A percentile compares a stretch with the other conserved stretches of the same genome.
phyloP scores from a whole-genome alignment of 37 sponge, comb jelly and placozoan species.

The Spongia lamella region DNA sequence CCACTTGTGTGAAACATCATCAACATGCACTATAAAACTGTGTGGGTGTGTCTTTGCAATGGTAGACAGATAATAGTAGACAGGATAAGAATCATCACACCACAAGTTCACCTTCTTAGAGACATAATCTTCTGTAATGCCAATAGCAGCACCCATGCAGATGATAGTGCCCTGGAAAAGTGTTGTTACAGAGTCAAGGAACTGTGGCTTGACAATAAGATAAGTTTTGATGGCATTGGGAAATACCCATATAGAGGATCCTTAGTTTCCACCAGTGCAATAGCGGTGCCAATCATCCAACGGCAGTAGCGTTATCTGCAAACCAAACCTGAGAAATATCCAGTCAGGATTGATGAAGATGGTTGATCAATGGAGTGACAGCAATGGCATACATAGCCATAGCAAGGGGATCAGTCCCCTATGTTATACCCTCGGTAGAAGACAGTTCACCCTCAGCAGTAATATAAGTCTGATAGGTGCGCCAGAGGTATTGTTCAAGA shows the following conservation, averaged over 20 bases:
- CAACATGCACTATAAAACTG: too few species aligned
- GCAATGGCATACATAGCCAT: conserved; percentile 63
- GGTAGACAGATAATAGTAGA: too few species aligned
- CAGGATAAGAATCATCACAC: too few species aligned
- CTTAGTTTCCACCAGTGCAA: conserved; percentile 26
- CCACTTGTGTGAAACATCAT: too few species aligned
- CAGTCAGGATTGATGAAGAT: neutral
- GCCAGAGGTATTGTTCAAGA: too few species aligned
- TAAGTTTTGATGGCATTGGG: conserved; percentile 55
- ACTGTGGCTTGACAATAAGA: conserved; percentile 46
- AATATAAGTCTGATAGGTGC: too few species aligned
- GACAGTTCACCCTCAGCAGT: conserved; percentile 28
- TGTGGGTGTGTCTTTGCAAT: too few species aligned
- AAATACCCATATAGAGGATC: neutral
- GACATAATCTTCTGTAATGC: conserved; percentile 37
- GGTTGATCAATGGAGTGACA: conserved; percentile 26
- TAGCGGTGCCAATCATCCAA: conserved; percentile 14
- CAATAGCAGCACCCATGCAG: conserved; percentile 48
- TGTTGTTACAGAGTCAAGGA: conserved; percentile 13
- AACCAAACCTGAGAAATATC: conserved; percentile 52
- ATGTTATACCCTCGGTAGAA: conserved; percentile 30
- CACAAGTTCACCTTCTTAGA: conserved; percentile 18
- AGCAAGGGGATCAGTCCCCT: conserved; percentile 51
- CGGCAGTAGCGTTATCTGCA: conserved; percentile 57
- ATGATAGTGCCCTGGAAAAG: conserved; percentile 40